Percentiles rank a stretch among this genome's conserved stretches.
Evolutionary conservation across 2,888 invertebrate genomes (phyloP).

Genomic region (Lasioglossum vierecki): DNA sequence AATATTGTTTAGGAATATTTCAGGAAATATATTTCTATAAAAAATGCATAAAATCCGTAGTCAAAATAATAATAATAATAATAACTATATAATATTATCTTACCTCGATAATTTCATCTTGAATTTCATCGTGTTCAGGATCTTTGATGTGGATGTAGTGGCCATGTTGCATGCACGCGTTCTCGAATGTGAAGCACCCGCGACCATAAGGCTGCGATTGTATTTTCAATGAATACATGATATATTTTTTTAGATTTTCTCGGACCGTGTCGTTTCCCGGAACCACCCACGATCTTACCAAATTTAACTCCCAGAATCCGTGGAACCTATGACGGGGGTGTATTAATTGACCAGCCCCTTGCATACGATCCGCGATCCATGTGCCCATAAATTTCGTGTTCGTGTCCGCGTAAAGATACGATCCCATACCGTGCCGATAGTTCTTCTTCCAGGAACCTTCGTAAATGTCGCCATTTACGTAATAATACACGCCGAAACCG

Average conservation of each 20-base stretch:
- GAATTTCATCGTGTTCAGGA: slow-evolving; percentile 85
- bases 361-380: slow-evolving; percentile 90
- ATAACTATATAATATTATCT: not conserved
- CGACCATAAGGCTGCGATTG: slow-evolving; percentile 87
- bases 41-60: not conserved
- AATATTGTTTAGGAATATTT: no score
- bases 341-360: slow-evolving; percentile 90
- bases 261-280: not conserved
- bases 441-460: slow-evolving; percentile 92
- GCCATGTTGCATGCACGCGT: slow-evolving; percentile 91
- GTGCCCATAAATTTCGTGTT: slow-evolving; percentile 89
- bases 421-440: slow-evolving; percentile 91
- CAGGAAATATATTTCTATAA: not conserved
- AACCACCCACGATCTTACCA: slow-evolving; percentile 45
- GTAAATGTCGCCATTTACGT: slow-evolving; percentile 91
- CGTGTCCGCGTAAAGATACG: slow-evolving; percentile 88
- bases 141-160: slow-evolving; percentile 87
- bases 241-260: not conserved
- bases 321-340: slow-evolving; percentile 89
- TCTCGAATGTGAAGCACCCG: slow-evolving; percentile 91
- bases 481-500: slow-evolving; percentile 91
- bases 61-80: no score
- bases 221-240: not conserved
- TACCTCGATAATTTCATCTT: slow-evolving; percentile 18
- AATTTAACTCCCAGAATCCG: slow-evolving; percentile 87